These are phyloP conservation scores for Diorhabda elongata DNA, from an alignment of 1,140 invertebrate species.

Conservation along the genomic window DNA sequence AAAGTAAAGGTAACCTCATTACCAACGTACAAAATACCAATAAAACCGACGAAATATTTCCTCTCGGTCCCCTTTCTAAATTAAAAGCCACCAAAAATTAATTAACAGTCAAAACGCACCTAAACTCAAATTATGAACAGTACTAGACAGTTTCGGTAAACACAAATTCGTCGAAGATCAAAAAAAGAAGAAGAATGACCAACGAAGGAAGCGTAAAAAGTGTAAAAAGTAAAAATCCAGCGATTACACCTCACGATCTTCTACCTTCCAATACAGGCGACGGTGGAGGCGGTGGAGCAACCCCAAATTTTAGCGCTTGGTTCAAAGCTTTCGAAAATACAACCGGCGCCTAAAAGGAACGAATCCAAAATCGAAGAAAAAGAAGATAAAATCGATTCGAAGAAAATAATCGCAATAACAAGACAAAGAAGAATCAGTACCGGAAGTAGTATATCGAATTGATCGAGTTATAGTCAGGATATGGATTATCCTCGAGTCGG, in stretches of 20 bases:
- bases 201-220: constrained; percentile 18
- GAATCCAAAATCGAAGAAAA: constrained; percentile 47
- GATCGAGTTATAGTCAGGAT: constrained; percentile 71
- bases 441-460: constrained; percentile 67
- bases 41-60: constrained; percentile 51
- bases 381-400: constrained; percentile 46
- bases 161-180: constrained; percentile 56
- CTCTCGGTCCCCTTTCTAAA: constrained; percentile 45
- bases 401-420: constrained; percentile 41
- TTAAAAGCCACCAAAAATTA: constrained; percentile 55
- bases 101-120: constrained; percentile 59
- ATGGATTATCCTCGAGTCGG: constrained; percentile 62
- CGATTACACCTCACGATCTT: constrained; percentile 20
- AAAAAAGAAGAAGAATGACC: constrained; percentile 42
- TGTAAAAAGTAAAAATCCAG: not conserved
- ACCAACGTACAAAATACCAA: constrained; percentile 51
- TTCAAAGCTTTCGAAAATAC: constrained; percentile 76
- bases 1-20: constrained; percentile 79
- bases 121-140: constrained; percentile 75
- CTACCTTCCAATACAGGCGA: constrained; percentile 3
- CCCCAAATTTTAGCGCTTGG: constrained; percentile 84
- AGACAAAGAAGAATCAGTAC: constrained; percentile 64
- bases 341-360: constrained; percentile 43
- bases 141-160: constrained; percentile 63
- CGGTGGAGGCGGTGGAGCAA: constrained; percentile 50